Base-by-base conservation (phyloP, 2,113 vertebrate species). In the Tautogolabrus adspersus region DNA sequence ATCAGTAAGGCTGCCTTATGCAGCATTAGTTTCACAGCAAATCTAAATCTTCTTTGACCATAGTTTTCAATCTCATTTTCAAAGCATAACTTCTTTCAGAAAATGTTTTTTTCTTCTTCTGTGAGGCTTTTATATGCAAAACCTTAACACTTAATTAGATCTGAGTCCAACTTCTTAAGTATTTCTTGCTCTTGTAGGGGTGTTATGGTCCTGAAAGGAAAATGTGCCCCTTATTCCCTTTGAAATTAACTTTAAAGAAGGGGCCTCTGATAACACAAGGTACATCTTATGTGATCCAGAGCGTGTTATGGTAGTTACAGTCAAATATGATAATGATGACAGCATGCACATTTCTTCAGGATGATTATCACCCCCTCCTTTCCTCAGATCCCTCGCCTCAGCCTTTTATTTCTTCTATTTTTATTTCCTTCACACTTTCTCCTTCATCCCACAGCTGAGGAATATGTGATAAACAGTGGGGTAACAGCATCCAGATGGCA, bases 401-500 rank as follows among this genome's bases (percentile, higher is more conserved):
- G 66, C 16, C 9, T 73, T 79, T 79, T 21, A 30, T 77, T 66
- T 44, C 55, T 74, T 79, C 30, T 75, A 66, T 78, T 71, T 66
- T 61, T 60, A 68, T 77, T 82, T 57, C 22, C 13, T 72, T 76
- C 54, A 82, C 75, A 75, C 82, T 71, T 30, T 80, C 78, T 60
- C 57, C 52, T 61, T 56, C 69, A 26, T 61, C 72, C 38, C 44
- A 56, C 59, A 72, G 56, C 52, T 74, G 49, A 72, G 55, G 66
- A 77, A 76, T 76, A 62, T 40, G 66, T 83, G 75, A 90, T 84
- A 85, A 89, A 88, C 73, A 69, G 19, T 52, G 71, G 21, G 22
- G 68, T 87, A 88, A 89, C 72, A 57, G 34, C 75, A 85, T 88
- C 71, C 84, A 90, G 72, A 87, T 90, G 90, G 75, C 56, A 52